Conservation (phyloP, 2,888 invertebrate genomes). For the Hypena proboscidalis region DNA sequence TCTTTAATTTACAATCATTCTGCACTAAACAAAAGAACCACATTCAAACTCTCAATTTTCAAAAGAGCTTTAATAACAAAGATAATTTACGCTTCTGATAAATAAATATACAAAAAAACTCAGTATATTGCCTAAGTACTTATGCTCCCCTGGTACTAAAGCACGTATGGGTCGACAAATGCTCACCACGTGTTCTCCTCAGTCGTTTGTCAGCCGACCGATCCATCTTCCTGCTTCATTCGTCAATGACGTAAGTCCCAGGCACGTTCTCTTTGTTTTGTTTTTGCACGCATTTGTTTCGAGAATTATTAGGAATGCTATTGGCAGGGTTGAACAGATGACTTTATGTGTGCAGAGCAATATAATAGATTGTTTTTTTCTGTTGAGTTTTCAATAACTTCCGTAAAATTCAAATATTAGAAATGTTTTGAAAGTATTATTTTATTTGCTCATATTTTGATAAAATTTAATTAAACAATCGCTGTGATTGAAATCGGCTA, state of each 20-base stretch:
- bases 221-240: slow-evolving; percentile 70
- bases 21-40: no score
- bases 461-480: no score
- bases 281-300: slow-evolving; percentile 11
- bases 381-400: neutral
- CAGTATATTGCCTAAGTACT: neutral
- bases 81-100: no score
- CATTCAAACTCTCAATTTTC: no score
- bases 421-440: no score
- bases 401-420: no score
- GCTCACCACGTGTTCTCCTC: slow-evolving; percentile 49
- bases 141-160: neutral
- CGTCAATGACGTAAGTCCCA: slow-evolving; percentile 52
- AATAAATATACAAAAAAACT: slow-evolving; percentile 20
- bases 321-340: neutral
- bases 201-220: slow-evolving; percentile 66
- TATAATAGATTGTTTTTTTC: neutral
- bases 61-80: no score
- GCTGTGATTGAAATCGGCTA: no score
- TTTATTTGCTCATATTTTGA: no score
- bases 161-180: slow-evolving; percentile 14
- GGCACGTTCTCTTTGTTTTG: slow-evolving; percentile 39
- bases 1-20: no score
- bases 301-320: slow-evolving; percentile 3
- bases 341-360: neutral